phyloP scores from a whole-genome alignment of 2,113 vertebrate genomes.

The Plotosus lineatus region DNA sequence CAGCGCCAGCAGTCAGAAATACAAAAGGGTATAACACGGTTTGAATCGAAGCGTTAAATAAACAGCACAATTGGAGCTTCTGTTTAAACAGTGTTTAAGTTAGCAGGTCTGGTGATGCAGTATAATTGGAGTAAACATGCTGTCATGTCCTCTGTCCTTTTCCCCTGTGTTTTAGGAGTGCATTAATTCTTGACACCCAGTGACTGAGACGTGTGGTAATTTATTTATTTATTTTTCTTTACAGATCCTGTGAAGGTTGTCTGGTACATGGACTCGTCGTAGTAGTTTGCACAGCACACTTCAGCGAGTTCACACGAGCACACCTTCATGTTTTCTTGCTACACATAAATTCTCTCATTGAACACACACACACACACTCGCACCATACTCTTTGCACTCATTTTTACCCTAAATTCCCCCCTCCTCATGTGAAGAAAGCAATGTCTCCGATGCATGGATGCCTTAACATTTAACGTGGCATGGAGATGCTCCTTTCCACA shows the following conservation, averaged over 20 bases:
- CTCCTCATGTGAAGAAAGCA: conserved; percentile 68
- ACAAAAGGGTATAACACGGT: too few relatives aligned
- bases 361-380: conserved; percentile 13
- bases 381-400: conserved; percentile 73
- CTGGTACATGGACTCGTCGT: conserved; percentile 71
- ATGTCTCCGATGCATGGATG: conserved; percentile 70
- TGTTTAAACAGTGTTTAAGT: too few relatives aligned
- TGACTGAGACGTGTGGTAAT: not conserved
- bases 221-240: conserved; percentile 27
- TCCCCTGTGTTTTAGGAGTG: too few relatives aligned
- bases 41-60: too few relatives aligned
- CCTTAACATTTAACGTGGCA: conserved; percentile 72
- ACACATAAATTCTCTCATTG: conserved; percentile 59
- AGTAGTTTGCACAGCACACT: conserved; percentile 67
- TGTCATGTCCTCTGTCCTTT: too few relatives aligned
- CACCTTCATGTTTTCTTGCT: conserved; percentile 54
- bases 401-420: not conserved
- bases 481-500: conserved; percentile 43
- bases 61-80: too few relatives aligned
- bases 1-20: too few relatives aligned
- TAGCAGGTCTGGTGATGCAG: too few relatives aligned
- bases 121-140: too few relatives aligned
- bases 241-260: conserved; percentile 71
- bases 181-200: not conserved
- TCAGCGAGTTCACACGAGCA: conserved; percentile 35